These are phyloP conservation scores for Dermochelys coriacea DNA, from an alignment of 2,797 vertebrate genomes.

Conservation along the genomic window DNA sequence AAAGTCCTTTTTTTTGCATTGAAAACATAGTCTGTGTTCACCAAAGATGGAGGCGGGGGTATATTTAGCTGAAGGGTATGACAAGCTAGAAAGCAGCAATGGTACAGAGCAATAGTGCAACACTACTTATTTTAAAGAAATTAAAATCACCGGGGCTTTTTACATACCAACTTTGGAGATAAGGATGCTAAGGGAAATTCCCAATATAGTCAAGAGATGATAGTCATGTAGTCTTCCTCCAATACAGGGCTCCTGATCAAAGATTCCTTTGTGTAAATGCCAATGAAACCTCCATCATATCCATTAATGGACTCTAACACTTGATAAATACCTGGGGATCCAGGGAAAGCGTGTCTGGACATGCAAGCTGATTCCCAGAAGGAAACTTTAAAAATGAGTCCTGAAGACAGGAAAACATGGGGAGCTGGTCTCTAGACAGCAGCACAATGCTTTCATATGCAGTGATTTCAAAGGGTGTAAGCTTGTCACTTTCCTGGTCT, in stretches of 20 bases:
- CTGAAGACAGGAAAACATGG: neutral
- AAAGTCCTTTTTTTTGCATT: neutral
- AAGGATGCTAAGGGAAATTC: neutral
- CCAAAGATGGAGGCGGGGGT: neutral
- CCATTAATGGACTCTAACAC: neutral
- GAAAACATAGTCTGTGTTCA: neutral
- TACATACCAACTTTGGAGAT: neutral
- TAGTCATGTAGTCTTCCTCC: neutral
- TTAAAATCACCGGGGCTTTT: neutral
- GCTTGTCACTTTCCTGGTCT: neutral
- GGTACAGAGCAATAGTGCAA: neutral
- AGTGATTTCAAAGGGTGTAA: neutral
- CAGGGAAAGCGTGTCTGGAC: neutral
- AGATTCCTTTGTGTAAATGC: neutral
- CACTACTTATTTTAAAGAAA: neutral
- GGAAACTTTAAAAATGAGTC: neutral
- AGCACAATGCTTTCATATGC: neutral
- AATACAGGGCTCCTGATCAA: neutral
- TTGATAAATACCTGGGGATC: neutral
- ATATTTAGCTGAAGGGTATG: conserved; percentile 29
- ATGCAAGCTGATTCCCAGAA: neutral
- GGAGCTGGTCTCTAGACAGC: neutral
- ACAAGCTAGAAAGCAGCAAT: neutral
- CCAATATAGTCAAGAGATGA: neutral
- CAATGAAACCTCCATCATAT: neutral